Evolutionary conservation across 2,888 invertebrate genomes (phyloP).

Genomic region (Parnassius mnemosyne): DNA sequence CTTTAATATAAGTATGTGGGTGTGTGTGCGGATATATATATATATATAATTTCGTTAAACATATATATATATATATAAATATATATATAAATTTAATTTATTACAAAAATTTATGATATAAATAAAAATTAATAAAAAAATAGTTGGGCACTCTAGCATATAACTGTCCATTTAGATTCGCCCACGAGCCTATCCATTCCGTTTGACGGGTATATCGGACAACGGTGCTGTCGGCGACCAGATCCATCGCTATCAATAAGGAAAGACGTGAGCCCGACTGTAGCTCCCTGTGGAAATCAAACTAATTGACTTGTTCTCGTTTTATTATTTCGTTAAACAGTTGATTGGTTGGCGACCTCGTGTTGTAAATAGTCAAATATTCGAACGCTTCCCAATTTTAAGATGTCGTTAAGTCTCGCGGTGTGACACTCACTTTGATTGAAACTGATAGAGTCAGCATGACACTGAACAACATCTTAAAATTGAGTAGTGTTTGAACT

Average conservation of each 20-base stretch:
- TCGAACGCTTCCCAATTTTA: too few species aligned
- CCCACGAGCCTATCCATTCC: conserved; percentile 13
- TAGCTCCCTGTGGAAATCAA: conserved; percentile 3
- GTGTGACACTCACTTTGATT: too few species aligned
- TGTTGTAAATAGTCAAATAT: too few species aligned
- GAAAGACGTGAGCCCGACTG: neutral
- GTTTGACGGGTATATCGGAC: conserved; percentile 11
- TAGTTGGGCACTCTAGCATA: neutral
- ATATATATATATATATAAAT: too few species aligned
- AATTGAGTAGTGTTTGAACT: too few species aligned
- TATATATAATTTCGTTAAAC: too few species aligned
- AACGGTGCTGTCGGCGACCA: conserved; percentile 2
- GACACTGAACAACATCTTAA: too few species aligned
- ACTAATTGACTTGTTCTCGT: conserved; percentile 13
- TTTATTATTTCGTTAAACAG: conserved; percentile 5
- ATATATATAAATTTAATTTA: too few species aligned
- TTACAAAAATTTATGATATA: neutral
- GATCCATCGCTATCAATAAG: conserved; percentile 10
- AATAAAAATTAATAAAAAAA: neutral
- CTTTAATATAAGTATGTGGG: too few species aligned
- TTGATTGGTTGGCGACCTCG: neutral
- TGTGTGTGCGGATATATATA: too few species aligned
- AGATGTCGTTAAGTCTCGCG: too few species aligned
- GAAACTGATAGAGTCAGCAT: too few species aligned
- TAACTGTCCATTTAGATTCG: conserved; percentile 11